Evolutionary conservation across 2,888 invertebrate genomes (phyloP).

Genomic region (Stenchaetothrips biformis): DNA sequence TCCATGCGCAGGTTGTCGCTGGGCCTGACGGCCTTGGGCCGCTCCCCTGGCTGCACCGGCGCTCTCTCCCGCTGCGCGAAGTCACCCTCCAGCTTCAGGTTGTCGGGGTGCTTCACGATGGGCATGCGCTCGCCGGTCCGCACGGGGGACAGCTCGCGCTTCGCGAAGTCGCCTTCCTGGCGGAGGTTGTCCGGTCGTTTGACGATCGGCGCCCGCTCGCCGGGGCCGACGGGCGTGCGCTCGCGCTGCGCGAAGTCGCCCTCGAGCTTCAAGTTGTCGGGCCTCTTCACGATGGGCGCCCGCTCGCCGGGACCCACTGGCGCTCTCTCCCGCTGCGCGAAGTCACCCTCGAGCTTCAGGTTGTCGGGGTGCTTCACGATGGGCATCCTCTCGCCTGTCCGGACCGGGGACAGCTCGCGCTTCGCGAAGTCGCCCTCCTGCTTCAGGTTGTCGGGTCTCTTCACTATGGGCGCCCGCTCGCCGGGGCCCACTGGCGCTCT

Average conservation of each 20-base stretch:
- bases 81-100: conserved; percentile 60
- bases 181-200: conserved; percentile 46
- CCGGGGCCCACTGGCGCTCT: conserved; percentile 46
- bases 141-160: conserved; percentile 47
- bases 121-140: conserved; percentile 60
- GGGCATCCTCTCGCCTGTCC: conserved; percentile 47
- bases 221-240: conserved; percentile 42
- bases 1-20: conserved; percentile 55
- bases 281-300: conserved; percentile 47
- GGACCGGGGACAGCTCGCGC: conserved; percentile 47
- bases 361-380: conserved; percentile 50
- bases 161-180: conserved; percentile 50
- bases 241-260: conserved; percentile 45
- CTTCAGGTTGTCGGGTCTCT: conserved; percentile 48
- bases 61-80: conserved; percentile 47
- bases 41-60: conserved; percentile 43
- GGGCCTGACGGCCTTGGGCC: conserved; percentile 39
- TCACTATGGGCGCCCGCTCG: conserved; percentile 46
- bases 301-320: conserved; percentile 53
- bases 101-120: conserved; percentile 60
- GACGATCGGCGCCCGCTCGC: conserved; percentile 47
- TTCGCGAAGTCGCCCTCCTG: conserved; percentile 53
- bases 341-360: conserved; percentile 51
- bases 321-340: conserved; percentile 42
- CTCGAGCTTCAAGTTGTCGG: conserved; percentile 54